phyloP scores from a whole-genome alignment of 1,140 invertebrate genomes.

The Sesamia nonagrioides region DNA sequence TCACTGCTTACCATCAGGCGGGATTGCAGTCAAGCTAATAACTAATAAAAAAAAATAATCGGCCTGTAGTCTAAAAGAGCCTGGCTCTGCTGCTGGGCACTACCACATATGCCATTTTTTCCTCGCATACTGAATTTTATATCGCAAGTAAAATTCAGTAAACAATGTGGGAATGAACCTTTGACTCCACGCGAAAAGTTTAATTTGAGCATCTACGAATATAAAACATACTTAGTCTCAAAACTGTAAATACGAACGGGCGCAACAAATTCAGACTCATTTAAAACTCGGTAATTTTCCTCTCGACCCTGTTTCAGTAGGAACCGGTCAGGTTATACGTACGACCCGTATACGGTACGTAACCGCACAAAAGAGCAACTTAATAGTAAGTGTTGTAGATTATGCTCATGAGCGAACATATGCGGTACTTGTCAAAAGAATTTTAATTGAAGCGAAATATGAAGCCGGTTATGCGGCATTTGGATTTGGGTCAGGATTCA shows the following conservation, averaged over 20 bases:
- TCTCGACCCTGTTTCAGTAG: conserved; percentile 28
- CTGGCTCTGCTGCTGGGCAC: no score
- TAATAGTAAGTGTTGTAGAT: conserved; percentile 25
- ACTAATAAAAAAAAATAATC: no score
- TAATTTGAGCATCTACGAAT: neutral
- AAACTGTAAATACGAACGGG: neutral
- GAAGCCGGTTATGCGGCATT: neutral
- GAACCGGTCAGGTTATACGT: conserved; percentile 1
- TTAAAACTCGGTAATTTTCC: conserved; percentile 37
- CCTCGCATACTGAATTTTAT: no score
- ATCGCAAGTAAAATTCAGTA: no score
- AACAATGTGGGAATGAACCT: no score
- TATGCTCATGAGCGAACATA: conserved; percentile 21
- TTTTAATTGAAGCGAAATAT: conserved; percentile 8
- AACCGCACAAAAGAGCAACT: conserved; percentile 6
- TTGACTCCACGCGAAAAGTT: no score
- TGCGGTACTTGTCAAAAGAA: conserved; percentile 12
- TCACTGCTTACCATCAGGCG: no score
- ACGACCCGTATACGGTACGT: neutral
- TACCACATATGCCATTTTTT: no score
- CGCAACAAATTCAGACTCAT: conserved; percentile 21
- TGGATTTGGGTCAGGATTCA: neutral
- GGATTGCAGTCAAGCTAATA: no score
- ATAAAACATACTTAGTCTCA: neutral
- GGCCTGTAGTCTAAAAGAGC: no score